Conservation (phyloP, 2,113 vertebrate genomes). For the Calidris pygmaea region DNA sequence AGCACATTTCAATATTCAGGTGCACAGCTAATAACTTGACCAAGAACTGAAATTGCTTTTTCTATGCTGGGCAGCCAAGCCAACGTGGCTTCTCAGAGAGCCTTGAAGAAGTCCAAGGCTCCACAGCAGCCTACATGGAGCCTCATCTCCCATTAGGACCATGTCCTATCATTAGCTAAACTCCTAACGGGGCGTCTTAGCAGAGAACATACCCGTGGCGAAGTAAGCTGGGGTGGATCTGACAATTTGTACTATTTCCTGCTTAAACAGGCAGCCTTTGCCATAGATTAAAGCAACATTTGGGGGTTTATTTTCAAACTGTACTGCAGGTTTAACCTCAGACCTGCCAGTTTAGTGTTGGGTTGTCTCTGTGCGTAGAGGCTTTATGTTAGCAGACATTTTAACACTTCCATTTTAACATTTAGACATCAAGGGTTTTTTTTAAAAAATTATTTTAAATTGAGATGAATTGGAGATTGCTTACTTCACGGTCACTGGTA, state of each 20-base stretch:
- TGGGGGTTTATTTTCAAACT: neutral
- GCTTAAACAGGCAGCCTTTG: neutral
- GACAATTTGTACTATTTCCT: neutral
- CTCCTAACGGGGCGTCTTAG: neutral
- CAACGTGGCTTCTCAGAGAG: neutral
- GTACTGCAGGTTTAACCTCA: neutral
- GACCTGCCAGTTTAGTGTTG: neutral
- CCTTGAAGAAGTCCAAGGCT: neutral
- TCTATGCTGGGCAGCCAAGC: neutral
- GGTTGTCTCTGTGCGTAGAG: neutral
- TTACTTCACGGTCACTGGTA: neutral
- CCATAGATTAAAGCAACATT: neutral
- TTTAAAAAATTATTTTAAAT: neutral
- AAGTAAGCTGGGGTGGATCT: neutral
- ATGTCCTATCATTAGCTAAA: neutral
- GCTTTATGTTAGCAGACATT: neutral
- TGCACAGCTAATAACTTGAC: neutral
- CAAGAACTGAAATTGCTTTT: neutral
- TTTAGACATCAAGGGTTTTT: neutral
- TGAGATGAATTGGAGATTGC: neutral
- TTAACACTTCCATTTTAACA: neutral
- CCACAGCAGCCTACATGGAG: neutral
- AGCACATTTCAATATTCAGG: neutral
- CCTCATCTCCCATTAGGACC: neutral
- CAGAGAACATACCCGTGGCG: neutral